Evolutionary conservation across 2,888 invertebrate species (phyloP).

Genomic region (Germaria angustata): DNA sequence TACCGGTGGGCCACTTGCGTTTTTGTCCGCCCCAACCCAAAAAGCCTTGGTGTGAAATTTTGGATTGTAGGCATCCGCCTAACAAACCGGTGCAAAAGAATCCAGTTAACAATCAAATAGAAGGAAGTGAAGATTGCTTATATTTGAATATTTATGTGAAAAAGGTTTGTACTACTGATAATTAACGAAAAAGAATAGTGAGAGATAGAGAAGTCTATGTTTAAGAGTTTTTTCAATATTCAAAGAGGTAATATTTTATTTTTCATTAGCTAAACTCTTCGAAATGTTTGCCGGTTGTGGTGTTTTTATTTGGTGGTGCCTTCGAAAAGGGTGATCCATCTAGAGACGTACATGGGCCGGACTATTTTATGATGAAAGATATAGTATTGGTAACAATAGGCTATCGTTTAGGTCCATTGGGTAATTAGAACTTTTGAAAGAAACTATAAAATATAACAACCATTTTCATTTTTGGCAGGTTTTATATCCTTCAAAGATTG

Average conservation of each 20-base stretch:
- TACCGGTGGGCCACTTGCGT: slow-evolving; percentile 75
- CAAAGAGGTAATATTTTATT: neutral
- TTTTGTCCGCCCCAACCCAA: slow-evolving; percentile 79
- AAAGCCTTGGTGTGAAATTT: slow-evolving; percentile 78
- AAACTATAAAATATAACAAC: neutral
- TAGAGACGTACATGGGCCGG: slow-evolving; percentile 77
- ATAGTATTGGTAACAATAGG: slow-evolving; percentile 80
- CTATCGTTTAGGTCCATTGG: slow-evolving; percentile 80
- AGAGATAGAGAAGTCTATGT: neutral
- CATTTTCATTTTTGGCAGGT: neutral
- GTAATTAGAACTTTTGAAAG: slow-evolving; percentile 42
- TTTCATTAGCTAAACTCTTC: slow-evolving; percentile 66
- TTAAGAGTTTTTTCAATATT: neutral
- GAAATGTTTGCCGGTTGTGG: slow-evolving; percentile 77
- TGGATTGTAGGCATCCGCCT: slow-evolving; percentile 77
- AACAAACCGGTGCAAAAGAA: slow-evolving; percentile 76
- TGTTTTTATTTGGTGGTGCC: slow-evolving; percentile 81
- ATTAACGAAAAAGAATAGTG: neutral
- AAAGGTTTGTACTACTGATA: slow-evolving; percentile 67
- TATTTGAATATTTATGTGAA: slow-evolving; percentile 80
- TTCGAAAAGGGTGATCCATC: slow-evolving; percentile 80
- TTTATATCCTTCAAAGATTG: slow-evolving; percentile 76
- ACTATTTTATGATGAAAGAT: slow-evolving; percentile 80
- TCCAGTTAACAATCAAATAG: slow-evolving; percentile 71
- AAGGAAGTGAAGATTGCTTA: slow-evolving; percentile 81